phyloP scores from a whole-genome alignment of 2,113 vertebrate species.

The Dendrocopos noguchii region DNA sequence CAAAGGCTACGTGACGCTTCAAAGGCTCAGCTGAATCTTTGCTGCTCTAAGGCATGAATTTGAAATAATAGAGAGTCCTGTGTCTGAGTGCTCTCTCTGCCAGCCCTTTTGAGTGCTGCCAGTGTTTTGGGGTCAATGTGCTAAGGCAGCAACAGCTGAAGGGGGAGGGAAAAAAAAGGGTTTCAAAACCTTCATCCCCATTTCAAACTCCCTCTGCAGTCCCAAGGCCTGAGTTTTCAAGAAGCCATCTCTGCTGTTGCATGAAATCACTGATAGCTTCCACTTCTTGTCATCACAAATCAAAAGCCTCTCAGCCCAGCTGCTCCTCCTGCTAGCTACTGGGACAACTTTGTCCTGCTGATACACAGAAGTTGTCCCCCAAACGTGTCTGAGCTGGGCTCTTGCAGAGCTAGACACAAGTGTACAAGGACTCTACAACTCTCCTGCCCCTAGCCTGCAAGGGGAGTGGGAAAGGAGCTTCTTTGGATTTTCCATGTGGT shows the following conservation, averaged over 20 bases:
- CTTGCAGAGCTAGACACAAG: rapidly evolving
- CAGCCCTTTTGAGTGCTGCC: neutral
- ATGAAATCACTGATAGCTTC: neutral
- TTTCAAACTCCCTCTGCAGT: neutral
- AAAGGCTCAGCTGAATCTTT: constrained; percentile 29
- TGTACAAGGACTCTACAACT: neutral
- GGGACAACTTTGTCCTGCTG: neutral
- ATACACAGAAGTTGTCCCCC: neutral
- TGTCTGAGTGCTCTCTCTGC: neutral
- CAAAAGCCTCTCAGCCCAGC: neutral
- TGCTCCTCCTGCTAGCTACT: neutral
- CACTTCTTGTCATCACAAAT: neutral
- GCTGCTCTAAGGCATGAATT: constrained; percentile 21
- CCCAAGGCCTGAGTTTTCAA: neutral
- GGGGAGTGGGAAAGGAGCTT: neutral
- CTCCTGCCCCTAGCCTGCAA: rapidly evolving
- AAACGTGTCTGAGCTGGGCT: rapidly evolving
- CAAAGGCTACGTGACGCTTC: constrained; percentile 5
- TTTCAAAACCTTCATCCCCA: constrained; percentile 10
- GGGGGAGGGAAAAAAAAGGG: neutral
- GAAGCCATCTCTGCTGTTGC: neutral
- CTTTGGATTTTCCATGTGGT: neutral
- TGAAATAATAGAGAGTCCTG: constrained; percentile 15
- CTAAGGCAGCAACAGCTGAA: constrained; percentile 18
- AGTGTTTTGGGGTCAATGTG: neutral